phyloP scores from a whole-genome alignment of 1,140 invertebrate species.

The Cherax destructor region DNA sequence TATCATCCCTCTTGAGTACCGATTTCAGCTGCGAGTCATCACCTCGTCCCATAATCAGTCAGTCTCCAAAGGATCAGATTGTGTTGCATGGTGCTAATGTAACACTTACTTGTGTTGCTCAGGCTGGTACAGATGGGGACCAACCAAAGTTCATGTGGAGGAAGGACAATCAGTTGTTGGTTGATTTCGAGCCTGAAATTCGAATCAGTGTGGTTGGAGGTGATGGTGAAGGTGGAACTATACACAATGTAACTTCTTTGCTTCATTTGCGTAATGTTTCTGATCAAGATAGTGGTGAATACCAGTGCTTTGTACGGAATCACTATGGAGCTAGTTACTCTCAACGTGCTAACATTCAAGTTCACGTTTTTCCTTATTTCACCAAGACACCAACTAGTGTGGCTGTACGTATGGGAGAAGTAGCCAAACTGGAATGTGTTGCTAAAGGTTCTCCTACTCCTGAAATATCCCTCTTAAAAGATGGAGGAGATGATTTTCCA shows the following conservation, averaged over 20 bases:
- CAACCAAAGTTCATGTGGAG: slow-evolving; percentile 75
- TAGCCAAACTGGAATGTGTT: slow-evolving; percentile 92
- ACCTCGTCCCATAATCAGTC: slow-evolving; percentile 88
- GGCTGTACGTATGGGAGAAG: slow-evolving; percentile 87
- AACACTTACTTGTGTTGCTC: slow-evolving; percentile 87
- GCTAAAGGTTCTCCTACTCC: slow-evolving; percentile 91
- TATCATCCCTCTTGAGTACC: slow-evolving; percentile 31
- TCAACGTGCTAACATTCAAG: slow-evolving; percentile 87
- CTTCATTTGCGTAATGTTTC: slow-evolving; percentile 84
- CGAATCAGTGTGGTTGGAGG: slow-evolving; percentile 41
- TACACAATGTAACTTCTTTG: slow-evolving; percentile 77
- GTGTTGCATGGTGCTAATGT: slow-evolving; percentile 91
- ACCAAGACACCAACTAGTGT: slow-evolving; percentile 89
- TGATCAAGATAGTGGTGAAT: slow-evolving; percentile 87
- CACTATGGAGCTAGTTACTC: slow-evolving; percentile 93
- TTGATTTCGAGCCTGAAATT: slow-evolving; percentile 54
- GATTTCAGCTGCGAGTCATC: slow-evolving; percentile 79
- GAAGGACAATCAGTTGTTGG: slow-evolving; percentile 65
- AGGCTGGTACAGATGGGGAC: slow-evolving; percentile 79
- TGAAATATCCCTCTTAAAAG: slow-evolving; percentile 89
- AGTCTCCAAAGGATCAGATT: slow-evolving; percentile 87
- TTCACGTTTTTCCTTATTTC: slow-evolving; percentile 91
- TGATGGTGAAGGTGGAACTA: slow-evolving; percentile 51
- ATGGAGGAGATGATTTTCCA: slow-evolving; percentile 95
- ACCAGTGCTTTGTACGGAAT: slow-evolving; percentile 95